A percentile compares a stretch with the other conserved stretches of the same genome.
Conservation (phyloP, 2,113 vertebrate species). For the Grantiella picta region DNA sequence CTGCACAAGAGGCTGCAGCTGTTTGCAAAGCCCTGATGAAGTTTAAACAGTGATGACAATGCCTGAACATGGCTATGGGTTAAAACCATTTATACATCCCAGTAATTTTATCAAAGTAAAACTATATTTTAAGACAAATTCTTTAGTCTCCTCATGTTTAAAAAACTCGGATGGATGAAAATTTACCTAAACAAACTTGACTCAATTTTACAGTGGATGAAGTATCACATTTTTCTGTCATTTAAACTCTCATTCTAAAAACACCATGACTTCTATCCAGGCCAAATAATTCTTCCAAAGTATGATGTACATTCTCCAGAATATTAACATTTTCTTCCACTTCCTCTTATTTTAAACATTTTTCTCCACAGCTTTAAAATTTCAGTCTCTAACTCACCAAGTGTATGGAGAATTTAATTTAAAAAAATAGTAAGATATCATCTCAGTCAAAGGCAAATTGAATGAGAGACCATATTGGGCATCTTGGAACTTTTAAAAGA, state of each 20-base stretch:
- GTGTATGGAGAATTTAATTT: neutral
- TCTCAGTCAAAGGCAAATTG: neutral
- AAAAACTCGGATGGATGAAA: neutral
- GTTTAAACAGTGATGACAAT: neutral
- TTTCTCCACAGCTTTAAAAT: constrained; percentile 48
- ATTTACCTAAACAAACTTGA: neutral
- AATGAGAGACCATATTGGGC: neutral
- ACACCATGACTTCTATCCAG: no score
- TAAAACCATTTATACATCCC: neutral
- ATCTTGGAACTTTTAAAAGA: neutral
- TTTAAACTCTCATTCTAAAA: no score
- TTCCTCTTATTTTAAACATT: constrained; percentile 24
- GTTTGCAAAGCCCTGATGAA: neutral
- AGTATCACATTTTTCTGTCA: no score
- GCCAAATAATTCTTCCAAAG: no score
- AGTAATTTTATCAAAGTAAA: neutral
- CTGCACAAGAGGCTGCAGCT: neutral
- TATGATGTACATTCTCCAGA: no score
- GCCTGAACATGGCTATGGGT: neutral
- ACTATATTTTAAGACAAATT: neutral
- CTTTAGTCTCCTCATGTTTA: neutral
- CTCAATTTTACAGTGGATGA: neutral
- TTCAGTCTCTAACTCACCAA: neutral
- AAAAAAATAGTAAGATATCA: neutral
- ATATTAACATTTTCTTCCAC: constrained; percentile 20